Base-by-base conservation (phyloP, 2,888 invertebrate species). In the Pandemis cinnamomeana region DNA sequence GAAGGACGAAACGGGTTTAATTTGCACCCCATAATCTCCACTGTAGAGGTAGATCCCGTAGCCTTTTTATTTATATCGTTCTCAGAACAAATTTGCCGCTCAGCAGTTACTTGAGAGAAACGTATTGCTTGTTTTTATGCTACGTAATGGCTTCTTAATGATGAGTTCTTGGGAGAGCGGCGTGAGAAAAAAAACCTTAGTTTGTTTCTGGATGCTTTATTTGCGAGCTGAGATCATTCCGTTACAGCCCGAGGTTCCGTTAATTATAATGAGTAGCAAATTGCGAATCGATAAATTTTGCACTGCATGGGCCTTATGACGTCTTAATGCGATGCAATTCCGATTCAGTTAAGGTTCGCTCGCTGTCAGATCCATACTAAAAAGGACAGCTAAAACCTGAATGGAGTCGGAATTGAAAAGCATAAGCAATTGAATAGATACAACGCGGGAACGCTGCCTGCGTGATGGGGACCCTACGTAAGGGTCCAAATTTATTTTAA, bases 101-200 rank as follows among this genome's bases (percentile, higher is more conserved):
- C 58, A 67, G 67, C 67, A 53, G 70, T 67, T 70, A 53, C 55
- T 67, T 69, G 42, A 55, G 53, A 6, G 53, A 48, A 69, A 70
- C 67, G 67, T 71, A 62, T 71, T 71, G 71, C 71, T 76, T 72
- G 71, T 72, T 76, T 69, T 72, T 76, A 62, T 67, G 51, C 71
- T 10, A 42, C 51, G 67, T 76, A 76, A 76, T 75, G 74, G 74
- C 51, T 62, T 72, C 71, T 76, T 76, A 71, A 76, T 75, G 76
- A 67, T 68, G 71, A 72, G 62, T 75, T 76, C 76, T 71, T 64
- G 64, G 66, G 64, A 74, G 61, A 70, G 64, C 51, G 67, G 20
- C 67, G 7, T 58, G 67, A 55, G 67, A 67, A 73, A 72, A 74
- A 71, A 74, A 41, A 36, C 60, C 41, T 64, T 60, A 60, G 69